phyloP scores from a whole-genome alignment of 2,888 invertebrate species.

The Hyalella azteca region DNA sequence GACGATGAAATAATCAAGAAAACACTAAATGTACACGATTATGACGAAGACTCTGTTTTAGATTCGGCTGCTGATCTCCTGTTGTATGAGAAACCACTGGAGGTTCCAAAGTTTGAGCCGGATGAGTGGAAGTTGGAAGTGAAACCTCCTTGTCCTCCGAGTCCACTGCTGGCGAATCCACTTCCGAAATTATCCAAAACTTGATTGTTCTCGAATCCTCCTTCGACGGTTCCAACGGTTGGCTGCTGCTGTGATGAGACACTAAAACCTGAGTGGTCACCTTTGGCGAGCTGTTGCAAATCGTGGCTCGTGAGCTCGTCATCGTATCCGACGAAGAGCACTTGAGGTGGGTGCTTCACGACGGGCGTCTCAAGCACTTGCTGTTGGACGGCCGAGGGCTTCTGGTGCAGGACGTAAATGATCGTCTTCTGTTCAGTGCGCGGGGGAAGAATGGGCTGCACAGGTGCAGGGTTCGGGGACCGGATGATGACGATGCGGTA shows the following conservation, averaged over 20 bases:
- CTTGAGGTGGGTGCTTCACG: constrained; percentile 54
- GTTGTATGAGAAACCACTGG: constrained; percentile 5
- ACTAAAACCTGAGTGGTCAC: constrained; percentile 44
- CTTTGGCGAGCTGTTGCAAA: constrained; percentile 51
- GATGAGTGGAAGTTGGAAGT: neutral
- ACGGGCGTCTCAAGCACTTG: constrained; percentile 48
- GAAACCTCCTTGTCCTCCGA: constrained; percentile 2
- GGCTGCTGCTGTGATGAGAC: constrained; percentile 40
- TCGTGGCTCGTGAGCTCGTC: constrained; percentile 52
- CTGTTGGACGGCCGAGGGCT: constrained; percentile 66
- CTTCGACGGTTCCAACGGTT: neutral
- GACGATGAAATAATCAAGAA: constrained; percentile 16
- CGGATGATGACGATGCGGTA: constrained; percentile 86
- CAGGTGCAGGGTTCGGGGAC: constrained; percentile 83
- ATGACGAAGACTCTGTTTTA: constrained; percentile 1
- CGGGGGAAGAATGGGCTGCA: constrained; percentile 79
- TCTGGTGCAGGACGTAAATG: constrained; percentile 86
- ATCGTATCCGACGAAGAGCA: constrained; percentile 57
- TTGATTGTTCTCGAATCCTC: constrained; percentile 1
- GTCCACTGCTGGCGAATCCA: neutral
- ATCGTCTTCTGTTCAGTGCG: constrained; percentile 89
- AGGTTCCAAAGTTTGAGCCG: constrained; percentile 3
- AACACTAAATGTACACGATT: neutral
- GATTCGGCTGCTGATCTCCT: constrained; percentile 19
- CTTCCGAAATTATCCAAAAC: neutral